phyloP scores from a whole-genome alignment of 2,113 vertebrate species.

The Aramus guarauna region DNA sequence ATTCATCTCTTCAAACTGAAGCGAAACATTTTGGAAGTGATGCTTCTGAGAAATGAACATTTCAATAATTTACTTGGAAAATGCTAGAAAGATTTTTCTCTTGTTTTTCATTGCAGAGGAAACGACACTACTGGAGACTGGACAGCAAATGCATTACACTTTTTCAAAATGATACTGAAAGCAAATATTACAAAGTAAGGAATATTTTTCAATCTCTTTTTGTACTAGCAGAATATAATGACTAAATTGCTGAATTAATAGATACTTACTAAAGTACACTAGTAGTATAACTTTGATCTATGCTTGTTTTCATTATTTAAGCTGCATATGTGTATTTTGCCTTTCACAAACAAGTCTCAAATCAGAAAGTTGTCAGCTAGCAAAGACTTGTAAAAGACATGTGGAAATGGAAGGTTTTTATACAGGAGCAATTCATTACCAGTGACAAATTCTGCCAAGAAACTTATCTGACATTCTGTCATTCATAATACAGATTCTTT shows the following conservation, averaged over 20 bases:
- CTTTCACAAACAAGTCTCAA: neutral
- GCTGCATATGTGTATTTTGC: neutral
- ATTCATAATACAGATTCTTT: neutral
- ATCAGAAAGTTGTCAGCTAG: neutral
- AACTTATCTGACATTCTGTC: neutral
- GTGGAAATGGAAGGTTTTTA: neutral
- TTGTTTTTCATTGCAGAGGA: conserved; percentile 80
- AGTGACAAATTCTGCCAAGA: neutral
- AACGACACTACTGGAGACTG: conserved; percentile 95
- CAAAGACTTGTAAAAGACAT: neutral
- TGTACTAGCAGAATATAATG: neutral
- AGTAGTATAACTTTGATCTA: neutral
- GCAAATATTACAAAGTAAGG: conserved; percentile 96
- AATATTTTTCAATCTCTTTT: neutral
- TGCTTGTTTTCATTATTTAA: neutral
- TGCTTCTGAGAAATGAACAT: neutral
- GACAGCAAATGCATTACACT: conserved; percentile 97
- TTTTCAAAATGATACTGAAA: conserved; percentile 94
- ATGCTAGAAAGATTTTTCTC: neutral
- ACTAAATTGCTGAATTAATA: neutral
- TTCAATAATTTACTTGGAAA: neutral
- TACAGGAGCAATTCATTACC: neutral
- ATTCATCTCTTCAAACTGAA: neutral
- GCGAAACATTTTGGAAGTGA: neutral
- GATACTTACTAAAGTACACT: neutral